Percentiles rank a stretch among this genome's conserved stretches.
Evolutionary conservation across 2,888 invertebrate species (phyloP).

Genomic region (Chloroclysta siterata): DNA sequence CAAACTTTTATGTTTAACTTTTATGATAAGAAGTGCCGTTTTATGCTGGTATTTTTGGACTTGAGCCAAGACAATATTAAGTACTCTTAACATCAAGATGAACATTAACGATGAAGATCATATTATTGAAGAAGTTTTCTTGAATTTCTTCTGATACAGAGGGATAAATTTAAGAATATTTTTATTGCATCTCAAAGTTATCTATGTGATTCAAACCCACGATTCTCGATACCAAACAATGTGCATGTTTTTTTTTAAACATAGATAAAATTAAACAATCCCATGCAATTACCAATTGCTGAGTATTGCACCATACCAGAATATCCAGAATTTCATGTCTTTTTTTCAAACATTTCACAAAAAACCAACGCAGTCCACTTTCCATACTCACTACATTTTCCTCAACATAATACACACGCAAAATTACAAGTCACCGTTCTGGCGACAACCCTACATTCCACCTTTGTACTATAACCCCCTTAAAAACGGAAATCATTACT

Average conservation of each 20-base stretch:
- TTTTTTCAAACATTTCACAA: neutral
- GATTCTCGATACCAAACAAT: too few relatives aligned
- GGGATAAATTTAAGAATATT: too few relatives aligned
- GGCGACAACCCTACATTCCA: slow-evolving; percentile 80
- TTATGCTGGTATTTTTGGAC: neutral
- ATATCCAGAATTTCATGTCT: neutral
- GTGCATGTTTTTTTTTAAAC: too few relatives aligned
- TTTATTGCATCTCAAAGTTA: too few relatives aligned
- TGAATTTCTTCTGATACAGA: too few relatives aligned
- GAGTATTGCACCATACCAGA: too few relatives aligned
- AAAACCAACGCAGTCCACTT: slow-evolving; percentile 48
- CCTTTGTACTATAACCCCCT: slow-evolving; percentile 44
- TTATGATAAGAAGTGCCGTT: neutral
- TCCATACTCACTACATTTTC: slow-evolving; percentile 55
- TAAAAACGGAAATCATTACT: slow-evolving; percentile 14
- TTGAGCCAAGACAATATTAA: neutral
- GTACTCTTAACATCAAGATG: neutral
- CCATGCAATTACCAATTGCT: too few relatives aligned
- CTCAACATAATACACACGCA: slow-evolving; percentile 58
- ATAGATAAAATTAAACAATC: too few relatives aligned
- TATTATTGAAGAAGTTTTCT: neutral
- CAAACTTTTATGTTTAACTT: neutral
- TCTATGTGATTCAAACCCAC: too few relatives aligned
- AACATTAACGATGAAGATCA: neutral
- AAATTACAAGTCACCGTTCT: slow-evolving; percentile 78